phyloP scores from a whole-genome alignment of 2,888 invertebrate species.

The Phoenoteleia sp. region DNA sequence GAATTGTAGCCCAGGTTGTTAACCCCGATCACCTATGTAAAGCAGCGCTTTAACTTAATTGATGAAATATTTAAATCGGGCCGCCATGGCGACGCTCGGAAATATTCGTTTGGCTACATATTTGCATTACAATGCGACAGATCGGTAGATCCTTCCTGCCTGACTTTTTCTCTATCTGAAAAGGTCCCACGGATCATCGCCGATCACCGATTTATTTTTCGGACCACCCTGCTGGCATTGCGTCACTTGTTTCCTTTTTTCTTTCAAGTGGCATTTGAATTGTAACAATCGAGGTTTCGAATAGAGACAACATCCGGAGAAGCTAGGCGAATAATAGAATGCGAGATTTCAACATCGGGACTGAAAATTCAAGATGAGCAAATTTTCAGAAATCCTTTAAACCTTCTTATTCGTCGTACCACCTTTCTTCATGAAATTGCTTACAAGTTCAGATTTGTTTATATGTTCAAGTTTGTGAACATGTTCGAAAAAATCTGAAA shows the following conservation, averaged over 20 bases:
- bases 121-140: conserved; percentile 80
- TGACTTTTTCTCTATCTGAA: conserved; percentile 32
- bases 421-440: no score
- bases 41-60: conserved; percentile 81
- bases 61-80: conserved; percentile 84
- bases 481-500: no score
- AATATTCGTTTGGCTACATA: conserved; percentile 70
- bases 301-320: no score
- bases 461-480: no score
- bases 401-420: no score
- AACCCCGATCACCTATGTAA: conserved; percentile 84
- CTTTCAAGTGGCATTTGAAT: no score
- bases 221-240: conserved; percentile 23
- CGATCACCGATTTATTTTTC: conserved; percentile 15
- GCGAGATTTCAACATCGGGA: no score
- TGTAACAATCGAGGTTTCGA: no score
- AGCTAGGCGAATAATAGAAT: no score
- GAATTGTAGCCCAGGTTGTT: conserved; percentile 69
- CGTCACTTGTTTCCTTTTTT: neutral
- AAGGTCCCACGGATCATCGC: conserved; percentile 58
- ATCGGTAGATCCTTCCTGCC: conserved; percentile 67
- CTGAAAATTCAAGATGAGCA: no score
- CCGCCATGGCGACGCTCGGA: conserved; percentile 50
- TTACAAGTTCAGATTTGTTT: no score
- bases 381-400: no score